Percentiles rank a stretch among this genome's conserved stretches.
Conservation (phyloP, 1,140 invertebrate species). For the Zaprionus gabonicus region DNA sequence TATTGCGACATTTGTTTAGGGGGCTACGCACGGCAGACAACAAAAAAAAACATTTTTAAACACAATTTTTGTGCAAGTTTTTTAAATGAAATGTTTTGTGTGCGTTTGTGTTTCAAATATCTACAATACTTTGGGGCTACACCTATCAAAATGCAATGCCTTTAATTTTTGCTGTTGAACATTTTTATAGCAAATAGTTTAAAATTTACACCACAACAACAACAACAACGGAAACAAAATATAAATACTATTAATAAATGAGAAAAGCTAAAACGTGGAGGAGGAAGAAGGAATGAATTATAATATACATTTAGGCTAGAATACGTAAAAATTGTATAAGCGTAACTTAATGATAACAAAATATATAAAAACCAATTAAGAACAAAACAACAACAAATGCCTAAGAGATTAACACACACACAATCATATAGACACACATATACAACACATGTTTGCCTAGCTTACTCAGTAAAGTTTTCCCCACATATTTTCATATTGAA, state of each 20-base stretch:
- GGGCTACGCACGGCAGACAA: constrained; percentile 12
- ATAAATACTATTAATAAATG: constrained; percentile 44
- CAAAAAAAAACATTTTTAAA: constrained; percentile 53
- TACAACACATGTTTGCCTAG: constrained; percentile 25
- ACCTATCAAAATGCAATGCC: constrained; percentile 57
- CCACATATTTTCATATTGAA: constrained; percentile 71
- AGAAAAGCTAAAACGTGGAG: constrained; percentile 32
- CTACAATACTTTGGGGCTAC: constrained; percentile 41
- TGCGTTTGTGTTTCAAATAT: constrained; percentile 55
- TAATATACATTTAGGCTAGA: constrained; percentile 81
- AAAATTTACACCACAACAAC: constrained; percentile 68
- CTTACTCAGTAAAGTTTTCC: constrained; percentile 53
- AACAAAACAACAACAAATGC: constrained; percentile 33
- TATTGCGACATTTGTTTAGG: constrained; percentile 41
- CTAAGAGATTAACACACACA: constrained; percentile 51
- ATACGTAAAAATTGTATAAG: constrained; percentile 81
- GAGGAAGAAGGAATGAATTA: constrained; percentile 8
- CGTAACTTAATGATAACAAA: constrained; percentile 79
- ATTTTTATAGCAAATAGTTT: constrained; percentile 70
- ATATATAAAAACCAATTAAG: constrained; percentile 51
- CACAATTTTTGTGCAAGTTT: constrained; percentile 60
- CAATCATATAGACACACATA: constrained; percentile 37
- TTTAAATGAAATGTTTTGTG: constrained; percentile 40
- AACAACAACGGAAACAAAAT: constrained; percentile 41
- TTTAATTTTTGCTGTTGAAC: constrained; percentile 70